phyloP scores from a whole-genome alignment of 2,888 invertebrate species.

The Hemicrepidius hirtus region DNA sequence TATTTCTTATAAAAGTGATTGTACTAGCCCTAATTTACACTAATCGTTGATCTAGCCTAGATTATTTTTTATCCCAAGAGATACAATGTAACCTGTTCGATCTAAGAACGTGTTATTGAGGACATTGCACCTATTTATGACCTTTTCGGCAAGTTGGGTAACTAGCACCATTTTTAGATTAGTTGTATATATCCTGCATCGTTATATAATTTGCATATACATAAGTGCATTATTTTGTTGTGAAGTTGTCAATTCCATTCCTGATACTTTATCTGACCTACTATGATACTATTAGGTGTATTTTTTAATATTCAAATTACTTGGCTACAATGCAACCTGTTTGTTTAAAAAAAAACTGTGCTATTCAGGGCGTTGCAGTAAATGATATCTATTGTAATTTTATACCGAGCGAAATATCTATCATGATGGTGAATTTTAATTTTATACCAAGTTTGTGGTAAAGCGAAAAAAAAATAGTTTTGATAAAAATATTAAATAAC shows the following conservation, averaged over 20 bases:
- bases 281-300: background rate
- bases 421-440: too few species aligned
- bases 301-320: constrained; percentile 3
- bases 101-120: constrained; percentile 5
- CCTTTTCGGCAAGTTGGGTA: constrained; percentile 4
- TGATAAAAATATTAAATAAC: background rate
- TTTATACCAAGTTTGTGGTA: too few species aligned
- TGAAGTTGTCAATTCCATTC: constrained; percentile 19
- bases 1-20: too few species aligned
- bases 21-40: background rate
- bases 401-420: background rate
- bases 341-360: background rate
- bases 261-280: background rate
- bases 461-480: too few species aligned
- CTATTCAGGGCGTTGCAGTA: constrained; percentile 16
- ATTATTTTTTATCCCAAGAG: background rate
- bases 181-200: background rate
- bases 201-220: constrained; percentile 2
- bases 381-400: constrained; percentile 6
- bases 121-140: constrained; percentile 19
- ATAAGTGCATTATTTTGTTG: background rate
- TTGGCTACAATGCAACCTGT: background rate
- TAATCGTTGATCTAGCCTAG: constrained; percentile 1
- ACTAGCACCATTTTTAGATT: constrained; percentile 2
- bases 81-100: constrained; percentile 14